phyloP scores from a whole-genome alignment of 2,113 vertebrate genomes.

The Okapia johnstoni region DNA sequence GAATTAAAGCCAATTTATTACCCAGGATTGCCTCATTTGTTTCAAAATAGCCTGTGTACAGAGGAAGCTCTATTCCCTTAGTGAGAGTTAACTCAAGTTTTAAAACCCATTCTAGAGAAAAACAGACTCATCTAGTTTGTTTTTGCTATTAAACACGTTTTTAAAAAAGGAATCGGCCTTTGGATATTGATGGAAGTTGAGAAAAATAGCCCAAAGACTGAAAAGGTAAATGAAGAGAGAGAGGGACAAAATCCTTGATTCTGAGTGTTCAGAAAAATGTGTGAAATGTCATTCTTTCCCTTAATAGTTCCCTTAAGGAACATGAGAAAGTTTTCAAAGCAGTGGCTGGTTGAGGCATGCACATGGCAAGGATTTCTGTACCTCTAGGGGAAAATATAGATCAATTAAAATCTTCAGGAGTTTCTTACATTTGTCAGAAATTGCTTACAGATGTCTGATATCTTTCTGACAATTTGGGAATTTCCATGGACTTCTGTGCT shows the following conservation, averaged over 20 bases:
- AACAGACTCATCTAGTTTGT: neutral
- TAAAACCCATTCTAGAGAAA: neutral
- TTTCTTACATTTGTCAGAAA: neutral
- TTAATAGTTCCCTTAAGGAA: neutral
- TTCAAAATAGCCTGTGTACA: neutral
- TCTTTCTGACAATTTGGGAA: neutral
- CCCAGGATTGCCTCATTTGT: neutral
- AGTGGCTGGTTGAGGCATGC: neutral
- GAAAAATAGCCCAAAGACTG: neutral
- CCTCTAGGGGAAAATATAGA: neutral
- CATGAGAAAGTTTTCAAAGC: neutral
- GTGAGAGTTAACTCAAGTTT: neutral
- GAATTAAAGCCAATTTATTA: constrained; percentile 2
- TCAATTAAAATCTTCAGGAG: neutral
- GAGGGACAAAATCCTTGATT: neutral
- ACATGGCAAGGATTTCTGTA: neutral
- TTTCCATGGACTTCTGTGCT: neutral
- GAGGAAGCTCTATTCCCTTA: neutral
- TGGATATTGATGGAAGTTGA: neutral
- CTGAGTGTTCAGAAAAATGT: neutral
- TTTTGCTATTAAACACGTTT: neutral
- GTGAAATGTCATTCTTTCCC: neutral
- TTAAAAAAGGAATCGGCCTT: neutral
- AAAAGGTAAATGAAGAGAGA: neutral
- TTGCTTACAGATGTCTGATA: neutral